These are phyloP conservation scores for Anthophora plumipes DNA, from an alignment of 2,888 invertebrate genomes.

Conservation along the genomic window DNA sequence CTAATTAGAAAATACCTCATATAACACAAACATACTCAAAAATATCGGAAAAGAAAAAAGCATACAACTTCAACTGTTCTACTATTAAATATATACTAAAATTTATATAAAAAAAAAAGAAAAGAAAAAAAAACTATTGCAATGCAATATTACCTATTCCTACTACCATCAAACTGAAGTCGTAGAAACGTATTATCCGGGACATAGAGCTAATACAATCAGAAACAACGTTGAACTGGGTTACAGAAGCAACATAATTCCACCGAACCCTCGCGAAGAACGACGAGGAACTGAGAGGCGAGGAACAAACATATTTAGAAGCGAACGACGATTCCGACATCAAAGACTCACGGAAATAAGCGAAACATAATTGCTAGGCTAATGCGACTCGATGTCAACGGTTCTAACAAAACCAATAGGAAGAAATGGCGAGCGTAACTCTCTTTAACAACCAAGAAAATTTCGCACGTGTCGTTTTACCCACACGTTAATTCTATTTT, in stretches of 20 bases:
- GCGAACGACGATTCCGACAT: not conserved
- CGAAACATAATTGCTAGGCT: constrained; percentile 3
- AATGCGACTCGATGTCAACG: not conserved
- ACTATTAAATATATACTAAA: too few relatives aligned
- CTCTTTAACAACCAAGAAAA: not conserved
- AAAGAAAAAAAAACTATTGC: too few relatives aligned
- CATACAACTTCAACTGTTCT: too few relatives aligned
- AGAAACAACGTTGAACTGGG: not conserved
- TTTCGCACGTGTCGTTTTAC: not conserved
- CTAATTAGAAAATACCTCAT: too few relatives aligned
- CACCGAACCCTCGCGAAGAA: not conserved
- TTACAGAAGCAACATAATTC: not conserved
- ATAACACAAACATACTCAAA: too few relatives aligned
- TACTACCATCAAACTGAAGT: not conserved
- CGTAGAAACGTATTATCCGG: too few relatives aligned
- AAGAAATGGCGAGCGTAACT: not conserved
- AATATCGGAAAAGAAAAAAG: too few relatives aligned
- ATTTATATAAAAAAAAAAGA: too few relatives aligned
- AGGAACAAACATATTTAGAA: not conserved
- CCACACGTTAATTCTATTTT: constrained; percentile 3
- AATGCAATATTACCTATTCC: not conserved
- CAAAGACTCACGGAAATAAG: constrained; percentile 7
- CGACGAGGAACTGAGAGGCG: not conserved
- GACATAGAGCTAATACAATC: too few relatives aligned
- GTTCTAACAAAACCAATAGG: not conserved